Conservation (phyloP, 2,797 vertebrate species). For the Manis pentadactyla region DNA sequence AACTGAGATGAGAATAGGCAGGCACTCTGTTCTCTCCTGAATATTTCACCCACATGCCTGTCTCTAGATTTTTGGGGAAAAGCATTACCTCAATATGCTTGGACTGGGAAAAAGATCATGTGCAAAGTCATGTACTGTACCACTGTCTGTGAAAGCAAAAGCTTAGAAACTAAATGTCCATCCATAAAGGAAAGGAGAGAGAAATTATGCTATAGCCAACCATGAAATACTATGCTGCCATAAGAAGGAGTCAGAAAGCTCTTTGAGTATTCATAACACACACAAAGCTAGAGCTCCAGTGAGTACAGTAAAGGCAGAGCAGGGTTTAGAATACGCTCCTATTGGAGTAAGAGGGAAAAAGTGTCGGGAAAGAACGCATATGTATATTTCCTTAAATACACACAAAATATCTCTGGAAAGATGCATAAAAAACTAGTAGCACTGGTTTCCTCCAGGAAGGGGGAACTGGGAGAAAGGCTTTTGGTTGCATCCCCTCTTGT, state of each 20-base stretch:
- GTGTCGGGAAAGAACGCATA: not conserved
- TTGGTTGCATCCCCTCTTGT: not conserved
- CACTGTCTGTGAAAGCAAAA: not conserved
- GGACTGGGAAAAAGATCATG: not conserved
- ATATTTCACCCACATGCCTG: not conserved
- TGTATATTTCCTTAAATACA: not conserved
- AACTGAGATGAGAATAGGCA: not conserved
- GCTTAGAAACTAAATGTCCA: not conserved
- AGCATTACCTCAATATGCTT: not conserved
- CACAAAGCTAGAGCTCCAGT: not conserved
- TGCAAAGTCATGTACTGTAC: not conserved
- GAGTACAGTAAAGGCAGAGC: not conserved
- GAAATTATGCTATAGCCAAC: accelerated
- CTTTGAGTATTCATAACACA: accelerated
- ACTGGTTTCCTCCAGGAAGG: not conserved
- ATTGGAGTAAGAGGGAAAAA: not conserved
- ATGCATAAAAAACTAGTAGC: not conserved
- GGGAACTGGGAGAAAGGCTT: not conserved
- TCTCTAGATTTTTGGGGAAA: not conserved
- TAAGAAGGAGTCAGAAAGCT: not conserved
- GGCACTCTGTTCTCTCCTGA: not conserved
- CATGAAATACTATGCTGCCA: not conserved
- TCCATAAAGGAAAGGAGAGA: not conserved
- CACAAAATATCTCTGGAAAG: not conserved
- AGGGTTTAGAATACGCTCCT: not conserved